Evolutionary conservation across 2,888 invertebrate genomes (phyloP), one percentile per base, ranked within the genome.

Genomic region (Dryadula phaetusa): DNA sequence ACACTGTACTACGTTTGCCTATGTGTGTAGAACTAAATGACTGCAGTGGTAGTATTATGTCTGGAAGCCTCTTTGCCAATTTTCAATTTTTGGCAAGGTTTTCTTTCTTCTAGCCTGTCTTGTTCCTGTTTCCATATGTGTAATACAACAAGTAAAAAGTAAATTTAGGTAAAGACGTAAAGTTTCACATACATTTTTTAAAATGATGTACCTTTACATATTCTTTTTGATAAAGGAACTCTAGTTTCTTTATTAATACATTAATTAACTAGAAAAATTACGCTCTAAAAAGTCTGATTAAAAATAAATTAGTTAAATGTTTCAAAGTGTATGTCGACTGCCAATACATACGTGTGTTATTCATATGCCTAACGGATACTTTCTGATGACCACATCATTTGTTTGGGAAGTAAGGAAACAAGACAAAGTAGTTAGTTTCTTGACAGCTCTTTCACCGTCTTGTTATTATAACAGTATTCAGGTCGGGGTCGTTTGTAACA

Each of bases 281-380:
- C 10, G n/a, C 1, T 52, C 6, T 32, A 32, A n/a, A 52, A 32
- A 32, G 32, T 3, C 12, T 52, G 34, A 49, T 42, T 52, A 64
- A 37, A 56, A 56, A 62, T 16, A 32, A 28, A 22, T 49, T 40
- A 56, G 44, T 69, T 66, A 20, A 61, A 63, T 49, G 64, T 68
- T 70, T 54, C 5, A 28, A 16, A 64, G 42, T 56, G 54, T 47
- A 64, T 66, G 49, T 44, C n/a, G 37, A 54, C 25, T 64, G 40
- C 47, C 40, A 60, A 67, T 58, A 64, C 54, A 65, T 58, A 64
- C 61, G 63, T 70, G 62, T 47, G 67, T 70, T 67, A 71, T 66
- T 70, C 63, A 70, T 70, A 69, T 69, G 63, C 46, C 46, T 71
- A 71, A 71, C 67, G 71, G 71, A 52, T 52, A 63, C 66, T 70